Evolutionary conservation across 2,113 vertebrate genomes (phyloP), one percentile per base, ranked within the genome.

Genomic region (Bufo bufo): DNA sequence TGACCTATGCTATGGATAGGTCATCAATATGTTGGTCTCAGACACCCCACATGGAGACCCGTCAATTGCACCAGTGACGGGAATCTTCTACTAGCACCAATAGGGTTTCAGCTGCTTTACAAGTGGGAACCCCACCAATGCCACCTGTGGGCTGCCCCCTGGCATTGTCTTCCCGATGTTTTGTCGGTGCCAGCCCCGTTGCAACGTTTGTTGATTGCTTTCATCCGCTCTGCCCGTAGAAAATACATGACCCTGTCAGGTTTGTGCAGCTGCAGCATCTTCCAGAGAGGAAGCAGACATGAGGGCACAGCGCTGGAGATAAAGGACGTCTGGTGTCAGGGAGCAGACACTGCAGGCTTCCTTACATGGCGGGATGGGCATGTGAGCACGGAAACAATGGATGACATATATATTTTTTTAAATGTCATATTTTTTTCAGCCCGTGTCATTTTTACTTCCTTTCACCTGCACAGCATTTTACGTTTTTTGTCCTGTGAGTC

Each of bases 301-400:
- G 45, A 79, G 43, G 59, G 16, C 43, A 63, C 19, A 19, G 54
- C 17, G 54, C 77, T 43, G 65, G 72, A 33, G 65, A 82, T 82
- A 82, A 87, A 47, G 86, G 66, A 74, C 59, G 78, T 80, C 17
- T 63, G 52, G 63, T 81, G 85, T 87, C 85, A 81, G 63, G 20
- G 77, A 79, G 71, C 63, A 77, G n/a, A 56, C 66, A 59, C 54
- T 20, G 19, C 66, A 17, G 52, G 79, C 86, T 87, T 87, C 86
- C 86, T 82, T 87, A 71, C 33, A 63, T 75, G 66, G 78, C 56
- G 77, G 85, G 52, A 47, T 14, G 72, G 47, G 85, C 56, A 65
- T 17, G 85, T 43, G n/a, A 8, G 63, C 43, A 52, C 8, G 47
- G 63, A 43, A 71, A 81, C 86, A 87, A 87, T 54, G 86, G 77